Evolutionary conservation across 2,888 invertebrate genomes (phyloP).

Genomic region (Chorisops tibialis): DNA sequence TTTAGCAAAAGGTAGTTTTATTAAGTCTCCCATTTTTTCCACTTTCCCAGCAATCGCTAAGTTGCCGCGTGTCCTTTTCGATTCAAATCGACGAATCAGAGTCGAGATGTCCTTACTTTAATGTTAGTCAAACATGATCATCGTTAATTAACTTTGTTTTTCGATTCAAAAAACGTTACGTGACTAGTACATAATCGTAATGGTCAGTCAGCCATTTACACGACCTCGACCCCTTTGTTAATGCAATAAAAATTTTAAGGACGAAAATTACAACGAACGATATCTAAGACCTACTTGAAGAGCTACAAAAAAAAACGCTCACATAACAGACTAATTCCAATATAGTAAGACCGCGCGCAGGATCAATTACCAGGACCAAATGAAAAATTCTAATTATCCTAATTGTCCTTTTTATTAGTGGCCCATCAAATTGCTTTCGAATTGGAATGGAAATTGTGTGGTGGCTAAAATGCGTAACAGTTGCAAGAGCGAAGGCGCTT

Average conservation of each 20-base stretch:
- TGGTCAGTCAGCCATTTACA: slow-evolving; percentile 20
- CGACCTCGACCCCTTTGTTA: background rate
- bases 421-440: slow-evolving; percentile 25
- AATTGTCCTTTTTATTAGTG: slow-evolving; percentile 29
- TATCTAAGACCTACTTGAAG: too few species aligned
- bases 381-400: slow-evolving; percentile 23
- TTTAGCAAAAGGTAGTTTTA: slow-evolving; percentile 9
- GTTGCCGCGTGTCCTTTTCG: background rate
- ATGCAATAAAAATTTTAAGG: slow-evolving; percentile 8
- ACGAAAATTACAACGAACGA: background rate
- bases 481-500: slow-evolving; percentile 1
- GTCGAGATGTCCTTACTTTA: background rate
- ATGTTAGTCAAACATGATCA: slow-evolving; percentile 13
- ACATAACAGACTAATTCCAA: background rate
- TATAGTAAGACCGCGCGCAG: background rate
- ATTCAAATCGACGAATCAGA: background rate
- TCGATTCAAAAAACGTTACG: slow-evolving; percentile 22
- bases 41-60: background rate
- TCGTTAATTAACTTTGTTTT: slow-evolving; percentile 25
- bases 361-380: slow-evolving; percentile 13
- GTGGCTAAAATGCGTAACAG: slow-evolving; percentile 12
- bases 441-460: slow-evolving; percentile 12
- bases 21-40: background rate
- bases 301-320: background rate
- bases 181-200: slow-evolving; percentile 22